These are phyloP conservation scores for Listrodromus nycthemerus DNA, from an alignment of 2,888 invertebrate genomes.

Conservation along the genomic window DNA sequence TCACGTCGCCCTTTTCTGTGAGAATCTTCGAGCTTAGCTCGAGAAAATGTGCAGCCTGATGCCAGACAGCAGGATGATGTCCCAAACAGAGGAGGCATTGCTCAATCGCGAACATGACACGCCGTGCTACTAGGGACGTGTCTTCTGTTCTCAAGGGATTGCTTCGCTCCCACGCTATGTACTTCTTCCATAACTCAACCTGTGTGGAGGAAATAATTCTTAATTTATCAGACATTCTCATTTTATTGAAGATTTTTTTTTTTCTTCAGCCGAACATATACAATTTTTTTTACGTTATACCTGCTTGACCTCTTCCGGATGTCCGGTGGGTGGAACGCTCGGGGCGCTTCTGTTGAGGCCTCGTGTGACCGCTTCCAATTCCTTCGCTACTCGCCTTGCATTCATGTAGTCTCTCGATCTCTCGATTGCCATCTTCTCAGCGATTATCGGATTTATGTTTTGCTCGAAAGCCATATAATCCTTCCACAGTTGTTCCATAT, in stretches of 20 bases:
- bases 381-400: slow-evolving; percentile 97
- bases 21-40: slow-evolving; percentile 97
- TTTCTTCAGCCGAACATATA: too few species aligned
- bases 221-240: neutral
- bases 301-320: slow-evolving; percentile 96
- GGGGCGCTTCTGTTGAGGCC: slow-evolving; percentile 98
- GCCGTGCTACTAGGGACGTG: slow-evolving; percentile 94
- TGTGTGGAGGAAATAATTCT: slow-evolving; percentile 78
- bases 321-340: slow-evolving; percentile 97
- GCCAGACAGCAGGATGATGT: slow-evolving; percentile 99
- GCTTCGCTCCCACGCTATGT: slow-evolving; percentile 98
- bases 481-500: slow-evolving; percentile 98
- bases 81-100: slow-evolving; percentile 98
- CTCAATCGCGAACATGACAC: slow-evolving; percentile 99
- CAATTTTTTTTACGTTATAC: slow-evolving; percentile 83
- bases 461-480: slow-evolving; percentile 99
- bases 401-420: slow-evolving; percentile 99
- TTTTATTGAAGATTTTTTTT: neutral
- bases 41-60: slow-evolving; percentile 98
- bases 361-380: slow-evolving; percentile 96
- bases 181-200: slow-evolving; percentile 99
- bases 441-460: slow-evolving; percentile 94
- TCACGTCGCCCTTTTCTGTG: slow-evolving; percentile 98
- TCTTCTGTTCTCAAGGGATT: slow-evolving; percentile 99
- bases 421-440: slow-evolving; percentile 99